A percentile compares a stretch with the other conserved stretches of the same genome.
These are phyloP conservation scores for Diachasma alloeum DNA, from an alignment of 1,140 invertebrate species.

Conservation along the genomic window DNA sequence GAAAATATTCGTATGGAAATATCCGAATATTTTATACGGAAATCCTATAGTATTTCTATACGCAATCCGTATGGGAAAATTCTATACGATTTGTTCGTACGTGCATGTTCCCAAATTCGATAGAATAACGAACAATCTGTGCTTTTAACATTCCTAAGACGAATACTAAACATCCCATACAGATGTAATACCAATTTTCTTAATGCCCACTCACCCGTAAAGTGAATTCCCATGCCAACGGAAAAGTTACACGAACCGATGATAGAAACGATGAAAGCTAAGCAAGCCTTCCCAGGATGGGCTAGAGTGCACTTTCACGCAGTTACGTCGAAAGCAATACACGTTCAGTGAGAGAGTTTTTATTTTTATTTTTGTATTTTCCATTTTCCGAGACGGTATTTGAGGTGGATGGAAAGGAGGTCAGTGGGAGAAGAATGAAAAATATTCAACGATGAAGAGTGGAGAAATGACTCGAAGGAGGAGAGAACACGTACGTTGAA, in stretches of 20 bases:
- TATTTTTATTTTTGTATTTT: background rate
- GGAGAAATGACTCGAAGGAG: background rate
- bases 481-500: background rate
- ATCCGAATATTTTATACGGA: no score
- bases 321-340: conserved; percentile 2
- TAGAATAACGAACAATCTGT: no score
- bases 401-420: background rate
- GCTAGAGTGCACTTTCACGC: background rate
- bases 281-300: background rate
- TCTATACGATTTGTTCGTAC: no score
- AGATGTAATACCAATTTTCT: background rate
- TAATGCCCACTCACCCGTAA: background rate
- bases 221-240: conserved; percentile 1
- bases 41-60: no score
- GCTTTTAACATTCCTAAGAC: background rate
- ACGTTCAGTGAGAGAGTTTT: background rate
- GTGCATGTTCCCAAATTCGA: no score
- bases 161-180: background rate
- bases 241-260: background rate
- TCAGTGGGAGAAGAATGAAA: background rate
- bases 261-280: conserved; percentile 10
- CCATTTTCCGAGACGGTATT: background rate
- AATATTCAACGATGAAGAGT: background rate
- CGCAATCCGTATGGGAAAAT: no score
- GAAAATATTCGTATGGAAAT: no score